Evolutionary conservation across 2,888 invertebrate genomes (phyloP).

Genomic region (Drosophila paracracens): DNA sequence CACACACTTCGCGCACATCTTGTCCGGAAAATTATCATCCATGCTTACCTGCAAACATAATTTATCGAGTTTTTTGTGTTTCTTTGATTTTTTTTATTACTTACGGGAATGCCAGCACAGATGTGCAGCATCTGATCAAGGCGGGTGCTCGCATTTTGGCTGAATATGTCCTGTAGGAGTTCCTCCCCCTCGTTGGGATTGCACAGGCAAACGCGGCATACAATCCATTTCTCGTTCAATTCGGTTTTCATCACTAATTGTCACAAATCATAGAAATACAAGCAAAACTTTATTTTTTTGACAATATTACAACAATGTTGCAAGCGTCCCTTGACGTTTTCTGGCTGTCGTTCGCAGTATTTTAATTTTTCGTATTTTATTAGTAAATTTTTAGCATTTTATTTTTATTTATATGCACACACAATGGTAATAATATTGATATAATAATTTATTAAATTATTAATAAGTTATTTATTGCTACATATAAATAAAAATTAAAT

Average conservation of each 20-base stretch:
- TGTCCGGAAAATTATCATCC: constrained; percentile 81
- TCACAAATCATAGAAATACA: constrained; percentile 26
- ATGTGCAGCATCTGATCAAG: constrained; percentile 82
- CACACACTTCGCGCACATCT: constrained; percentile 78
- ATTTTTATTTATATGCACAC: not conserved
- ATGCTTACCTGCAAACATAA: constrained; percentile 66
- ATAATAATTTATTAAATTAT: not conserved
- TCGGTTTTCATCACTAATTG: constrained; percentile 72
- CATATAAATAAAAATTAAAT: not conserved
- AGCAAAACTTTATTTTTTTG: constrained; percentile 16
- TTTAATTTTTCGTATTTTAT: constrained; percentile 33
- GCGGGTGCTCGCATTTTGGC: constrained; percentile 74
- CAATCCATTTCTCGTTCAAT: constrained; percentile 77
- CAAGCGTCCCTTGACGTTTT: constrained; percentile 40
- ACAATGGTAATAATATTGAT: not conserved
- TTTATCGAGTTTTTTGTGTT: not conserved
- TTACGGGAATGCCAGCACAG: constrained; percentile 82
- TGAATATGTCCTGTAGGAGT: constrained; percentile 76
- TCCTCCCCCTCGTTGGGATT: constrained; percentile 65
- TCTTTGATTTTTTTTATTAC: constrained; percentile 22
- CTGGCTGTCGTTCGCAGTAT: constrained; percentile 26
- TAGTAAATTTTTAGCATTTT: not conserved
- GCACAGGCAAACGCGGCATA: constrained; percentile 78
- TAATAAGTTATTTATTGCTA: not conserved
- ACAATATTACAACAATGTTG: constrained; percentile 34